Conservation (phyloP, 1,140 invertebrate genomes). For the Leptopilina clavipes region DNA sequence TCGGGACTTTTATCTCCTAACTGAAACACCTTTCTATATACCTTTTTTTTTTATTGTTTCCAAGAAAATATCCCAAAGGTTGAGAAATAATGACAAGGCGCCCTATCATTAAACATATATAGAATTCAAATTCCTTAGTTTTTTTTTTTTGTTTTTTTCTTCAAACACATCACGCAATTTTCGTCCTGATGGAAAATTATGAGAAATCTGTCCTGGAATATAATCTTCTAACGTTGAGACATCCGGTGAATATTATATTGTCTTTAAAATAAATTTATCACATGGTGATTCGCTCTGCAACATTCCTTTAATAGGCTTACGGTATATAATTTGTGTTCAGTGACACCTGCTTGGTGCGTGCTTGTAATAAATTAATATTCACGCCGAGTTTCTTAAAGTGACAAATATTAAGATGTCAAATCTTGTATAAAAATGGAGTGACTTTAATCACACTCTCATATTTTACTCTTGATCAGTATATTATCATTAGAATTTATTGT, state of each 20-base stretch:
- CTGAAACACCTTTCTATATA: neutral
- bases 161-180: too few relatives aligned
- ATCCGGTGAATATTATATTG: neutral
- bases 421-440: slow-evolving; percentile 24
- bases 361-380: slow-evolving; percentile 32
- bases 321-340: slow-evolving; percentile 27
- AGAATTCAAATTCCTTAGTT: neutral
- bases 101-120: neutral
- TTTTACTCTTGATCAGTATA: neutral
- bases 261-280: neutral
- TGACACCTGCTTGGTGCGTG: slow-evolving; percentile 28
- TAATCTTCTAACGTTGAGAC: too few relatives aligned
- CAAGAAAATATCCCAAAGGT: slow-evolving; percentile 5
- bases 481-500: neutral
- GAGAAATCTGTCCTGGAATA: too few relatives aligned
- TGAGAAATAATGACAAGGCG: too few relatives aligned
- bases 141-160: neutral
- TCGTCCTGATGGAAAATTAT: too few relatives aligned
- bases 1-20: neutral
- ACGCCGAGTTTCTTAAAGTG: neutral
- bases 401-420: slow-evolving; percentile 8
- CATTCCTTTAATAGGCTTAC: slow-evolving; percentile 26
- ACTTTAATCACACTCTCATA: slow-evolving; percentile 13
- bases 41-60: slow-evolving; percentile 7
- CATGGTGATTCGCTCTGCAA: slow-evolving; percentile 12